phyloP scores from a whole-genome alignment of 2,888 invertebrate species.

The Thecocarcelia acutangulata region DNA sequence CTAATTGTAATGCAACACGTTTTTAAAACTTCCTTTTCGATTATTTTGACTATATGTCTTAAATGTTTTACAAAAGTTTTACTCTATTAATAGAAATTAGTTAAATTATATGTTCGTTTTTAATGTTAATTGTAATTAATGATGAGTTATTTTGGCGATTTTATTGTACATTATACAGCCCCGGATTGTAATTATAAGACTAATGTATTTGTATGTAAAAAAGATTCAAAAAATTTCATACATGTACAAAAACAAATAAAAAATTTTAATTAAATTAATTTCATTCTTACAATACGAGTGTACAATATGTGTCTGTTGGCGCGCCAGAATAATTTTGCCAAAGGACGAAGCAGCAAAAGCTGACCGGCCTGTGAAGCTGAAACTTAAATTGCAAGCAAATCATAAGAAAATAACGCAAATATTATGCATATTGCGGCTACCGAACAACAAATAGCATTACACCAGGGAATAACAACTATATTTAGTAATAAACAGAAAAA shows the following conservation, averaged over 20 bases:
- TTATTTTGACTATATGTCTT: no score
- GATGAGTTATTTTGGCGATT: no score
- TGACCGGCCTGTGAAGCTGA: background rate
- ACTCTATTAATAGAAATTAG: no score
- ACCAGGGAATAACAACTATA: slow-evolving; percentile 59
- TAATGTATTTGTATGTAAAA: no score
- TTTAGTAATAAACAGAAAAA: slow-evolving; percentile 15
- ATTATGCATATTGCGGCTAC: slow-evolving; percentile 38
- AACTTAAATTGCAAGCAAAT: slow-evolving; percentile 23
- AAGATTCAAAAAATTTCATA: background rate
- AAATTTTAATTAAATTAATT: slow-evolving; percentile 39
- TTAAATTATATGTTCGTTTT: no score
- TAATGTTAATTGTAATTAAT: no score
- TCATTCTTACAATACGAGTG: no score
- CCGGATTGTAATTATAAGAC: no score
- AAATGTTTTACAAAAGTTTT: no score
- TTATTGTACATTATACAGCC: no score
- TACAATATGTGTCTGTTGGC: slow-evolving; percentile 28
- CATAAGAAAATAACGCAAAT: slow-evolving; percentile 21
- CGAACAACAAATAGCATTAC: slow-evolving; percentile 46
- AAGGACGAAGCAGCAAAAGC: background rate
- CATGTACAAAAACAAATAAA: background rate
- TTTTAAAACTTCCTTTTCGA: no score
- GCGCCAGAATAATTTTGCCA: background rate
- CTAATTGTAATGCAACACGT: no score